Conservation (phyloP, 2,113 vertebrate genomes). For the Brienomyrus brachyistius region DNA sequence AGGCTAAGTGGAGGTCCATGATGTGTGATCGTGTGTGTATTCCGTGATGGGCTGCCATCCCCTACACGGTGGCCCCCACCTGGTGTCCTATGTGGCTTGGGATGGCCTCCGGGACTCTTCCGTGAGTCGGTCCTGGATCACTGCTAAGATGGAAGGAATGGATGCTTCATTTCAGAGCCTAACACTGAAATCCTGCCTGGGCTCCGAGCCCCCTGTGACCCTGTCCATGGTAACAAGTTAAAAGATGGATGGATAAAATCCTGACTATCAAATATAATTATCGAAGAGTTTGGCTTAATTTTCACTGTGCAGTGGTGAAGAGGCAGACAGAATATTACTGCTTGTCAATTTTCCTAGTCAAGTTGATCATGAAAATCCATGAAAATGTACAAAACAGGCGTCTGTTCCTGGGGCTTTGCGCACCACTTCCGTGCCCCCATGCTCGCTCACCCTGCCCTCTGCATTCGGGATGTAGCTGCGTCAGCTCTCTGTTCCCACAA, state of each 20-base stretch:
- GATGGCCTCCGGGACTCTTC: not conserved
- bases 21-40: not conserved
- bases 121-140: no score
- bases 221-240: not conserved
- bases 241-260: not conserved
- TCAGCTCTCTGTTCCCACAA: not conserved
- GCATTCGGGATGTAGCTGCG: not conserved
- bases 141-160: no score
- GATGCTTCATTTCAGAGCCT: no score
- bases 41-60: not conserved
- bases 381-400: not conserved
- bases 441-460: not conserved
- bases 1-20: not conserved
- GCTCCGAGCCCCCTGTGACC: not conserved
- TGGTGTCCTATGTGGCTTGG: not conserved
- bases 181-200: not conserved
- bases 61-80: not conserved
- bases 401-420: not conserved
- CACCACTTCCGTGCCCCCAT: not conserved
- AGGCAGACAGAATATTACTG: not conserved
- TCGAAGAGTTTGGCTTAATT: not conserved
- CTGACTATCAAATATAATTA: not conserved
- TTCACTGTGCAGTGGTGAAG: not conserved
- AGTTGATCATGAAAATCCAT: not conserved
- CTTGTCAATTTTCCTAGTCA: not conserved